Base-by-base conservation (phyloP, 2,888 invertebrate genomes). In the Salticus scenicus region DNA sequence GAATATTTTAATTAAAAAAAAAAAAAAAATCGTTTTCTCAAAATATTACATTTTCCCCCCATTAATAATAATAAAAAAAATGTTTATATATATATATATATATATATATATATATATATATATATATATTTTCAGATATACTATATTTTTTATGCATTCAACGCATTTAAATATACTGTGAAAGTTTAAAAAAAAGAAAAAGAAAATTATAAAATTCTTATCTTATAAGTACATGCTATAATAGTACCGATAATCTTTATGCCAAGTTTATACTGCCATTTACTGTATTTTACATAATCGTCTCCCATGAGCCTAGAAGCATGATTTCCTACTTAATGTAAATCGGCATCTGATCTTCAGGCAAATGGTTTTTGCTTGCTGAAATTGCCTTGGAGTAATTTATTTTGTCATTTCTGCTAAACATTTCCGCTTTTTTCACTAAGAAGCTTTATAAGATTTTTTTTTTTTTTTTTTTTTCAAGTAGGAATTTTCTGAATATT, bases 321-420 rank as follows among this genome's bases (percentile, higher is more conserved):
- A 47, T 47, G 42, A 47, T 47, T 47, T 47, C 42, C 42, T 47
- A 47, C 42, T 47, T 47, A 47, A 47, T 47, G 42, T 47, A 47
- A 47, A 47, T 17, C 10, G 42, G 42, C 17, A 14, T 47, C 17
- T 14, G 42, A 47, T 47, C 42, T 47, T 47, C 17, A 47, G 10
- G 17, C 17, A 47, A 17, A 47, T 7, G 17, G 2, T 47, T 17
- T 17, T 17, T 47, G 37, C 37, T 10, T 47, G 10, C 7, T 10
- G 14, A 2, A 2, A 47, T 37, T 47, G 10, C 42, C 42, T 47
- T 17, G 17, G 17, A 47, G 42, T 14, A 7, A 47, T 47, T 47
- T 47, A 17, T 17, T 14, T 14, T 47, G 42, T 47, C 1, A 47
- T 47, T 47, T 47, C 17, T 17, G 7, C 7, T 47, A 47, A 10